Evolutionary conservation across 2,797 vertebrate genomes (phyloP).

Genomic region (Hypotaenidia philippensis): DNA sequence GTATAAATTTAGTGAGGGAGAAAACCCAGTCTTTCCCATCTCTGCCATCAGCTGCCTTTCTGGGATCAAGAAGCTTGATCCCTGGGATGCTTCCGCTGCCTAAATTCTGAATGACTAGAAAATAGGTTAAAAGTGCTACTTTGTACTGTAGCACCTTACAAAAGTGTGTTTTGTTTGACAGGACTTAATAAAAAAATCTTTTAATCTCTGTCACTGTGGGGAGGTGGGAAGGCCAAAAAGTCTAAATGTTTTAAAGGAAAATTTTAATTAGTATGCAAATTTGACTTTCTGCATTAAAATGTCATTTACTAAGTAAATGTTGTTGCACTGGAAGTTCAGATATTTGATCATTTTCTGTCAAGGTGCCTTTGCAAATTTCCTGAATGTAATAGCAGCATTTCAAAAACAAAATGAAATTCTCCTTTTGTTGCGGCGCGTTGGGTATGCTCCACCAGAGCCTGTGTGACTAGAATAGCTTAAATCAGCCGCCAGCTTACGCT

Average conservation of each 20-base stretch:
- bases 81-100: background rate
- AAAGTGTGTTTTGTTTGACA: conserved; percentile 71
- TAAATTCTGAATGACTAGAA: background rate
- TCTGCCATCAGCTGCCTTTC: conserved; percentile 4
- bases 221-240: conserved; percentile 79
- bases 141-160: conserved; percentile 25
- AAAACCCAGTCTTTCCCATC: background rate
- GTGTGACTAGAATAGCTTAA: conserved; percentile 72
- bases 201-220: conserved; percentile 77
- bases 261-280: conserved; percentile 87
- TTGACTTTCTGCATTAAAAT: conserved; percentile 79
- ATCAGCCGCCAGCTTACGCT: background rate
- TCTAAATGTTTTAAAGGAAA: conserved; percentile 81
- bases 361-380: conserved; percentile 80
- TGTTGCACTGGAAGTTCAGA: conserved; percentile 75
- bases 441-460: conserved; percentile 15
- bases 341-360: conserved; percentile 81
- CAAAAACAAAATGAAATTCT: conserved; percentile 76
- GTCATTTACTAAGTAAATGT: conserved; percentile 85
- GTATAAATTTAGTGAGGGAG: conserved; percentile 13
- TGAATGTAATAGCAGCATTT: conserved; percentile 75
- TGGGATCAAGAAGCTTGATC: background rate
- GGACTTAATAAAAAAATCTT: conserved; percentile 73
- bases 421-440: conserved; percentile 41
- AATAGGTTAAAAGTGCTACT: background rate